Evolutionary conservation across 2,113 vertebrate genomes (phyloP), one percentile per base, ranked within the genome.

Genomic region (Mormyrus iriodes): DNA sequence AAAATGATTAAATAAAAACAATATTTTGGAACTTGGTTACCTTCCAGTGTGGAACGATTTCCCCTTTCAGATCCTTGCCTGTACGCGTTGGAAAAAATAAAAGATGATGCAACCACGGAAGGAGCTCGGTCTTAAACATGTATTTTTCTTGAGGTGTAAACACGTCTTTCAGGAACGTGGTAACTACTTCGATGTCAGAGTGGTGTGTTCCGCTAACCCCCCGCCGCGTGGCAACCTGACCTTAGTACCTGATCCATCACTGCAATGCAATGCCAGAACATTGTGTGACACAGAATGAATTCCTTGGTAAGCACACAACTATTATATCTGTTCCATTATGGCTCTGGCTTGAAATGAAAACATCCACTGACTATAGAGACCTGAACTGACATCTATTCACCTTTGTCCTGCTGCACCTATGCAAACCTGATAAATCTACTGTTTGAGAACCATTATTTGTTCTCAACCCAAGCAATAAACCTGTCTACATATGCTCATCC

Each of bases 91-190:
- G 69, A 83, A 53, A 76, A 88, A 79, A 79, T 51, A 79, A 31
- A 65, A 24, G 39, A 39, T 89, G 76, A 46, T 44, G 53, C 65
- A 88, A 76, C 51, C 51, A 58, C 21, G 2, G 61, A 65, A 55
- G 4, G 51, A 58, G 73, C 88, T 31, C 65, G 61, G 35, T 17
- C 65, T 44, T 79, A 89, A 84, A 46, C 52, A 55, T 42, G 2
- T 39, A 85, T 89, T 85, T 65, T 49, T 89, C 88, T 85, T 65
- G 10, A 48, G 82, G 82, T 85, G 53, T 89, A 89, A 89, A 65
- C 55, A 65, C 61, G 88, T 52, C 82, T 85, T 65, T 85, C 13
- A 58, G 76, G 76, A 89, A 82, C 76, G 69, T 58, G 79, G 39
- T 84, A 85, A 86, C 52, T 31, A 44, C n/a, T 46, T 19, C 9